Evolutionary conservation across 2,888 invertebrate genomes (phyloP), one percentile per base, ranked within the genome.

Genomic region (Drosophila borealis): DNA sequence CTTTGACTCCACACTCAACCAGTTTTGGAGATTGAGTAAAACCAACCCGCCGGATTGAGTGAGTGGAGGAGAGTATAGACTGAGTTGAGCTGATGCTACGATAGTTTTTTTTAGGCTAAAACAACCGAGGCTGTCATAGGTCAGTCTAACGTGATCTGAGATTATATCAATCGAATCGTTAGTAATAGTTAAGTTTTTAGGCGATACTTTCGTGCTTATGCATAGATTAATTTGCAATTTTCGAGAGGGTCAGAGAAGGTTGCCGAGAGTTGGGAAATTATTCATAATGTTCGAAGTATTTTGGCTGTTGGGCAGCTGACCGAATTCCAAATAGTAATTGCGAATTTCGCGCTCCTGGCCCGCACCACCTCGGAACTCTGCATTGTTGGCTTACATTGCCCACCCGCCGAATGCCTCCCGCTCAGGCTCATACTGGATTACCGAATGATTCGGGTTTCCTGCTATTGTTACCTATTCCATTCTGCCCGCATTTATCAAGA

Each of bases 81-180:
- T 17, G 17, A 17, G 67, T 70, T 65, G 51, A 63, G 61, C 67
- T 59, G 49, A 60, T 51, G 64, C 56, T 51, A 29, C 50, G 50
- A 79, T 85, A 80, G 77, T 65, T 70, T 79, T 69, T 69, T 73
- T 62, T 80, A 50, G 74, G 48, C 41, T 6, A 2, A 65, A 37
- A 17, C 42, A 53, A 64, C 45, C 29, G 49, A 63, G 75, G 59
- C 25, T 49, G 21, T 17, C n/a, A 34, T 36, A 48, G 76, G 51
- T 72, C 66, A 51, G 55, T 19, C 44, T 46, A 50, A 4, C 39
- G 14, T 39, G 21, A 36, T 44, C 37, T 25, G 8, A 14, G 39
- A 54, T 33, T 59, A 36, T 14, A 36, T 17, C 17, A 2, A 17
- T 17, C 17, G 17, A 17, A 17, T 17, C 17, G 17, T 2, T 17